phyloP scores from a whole-genome alignment of 2,888 invertebrate genomes.

The Hermodice carunculata region DNA sequence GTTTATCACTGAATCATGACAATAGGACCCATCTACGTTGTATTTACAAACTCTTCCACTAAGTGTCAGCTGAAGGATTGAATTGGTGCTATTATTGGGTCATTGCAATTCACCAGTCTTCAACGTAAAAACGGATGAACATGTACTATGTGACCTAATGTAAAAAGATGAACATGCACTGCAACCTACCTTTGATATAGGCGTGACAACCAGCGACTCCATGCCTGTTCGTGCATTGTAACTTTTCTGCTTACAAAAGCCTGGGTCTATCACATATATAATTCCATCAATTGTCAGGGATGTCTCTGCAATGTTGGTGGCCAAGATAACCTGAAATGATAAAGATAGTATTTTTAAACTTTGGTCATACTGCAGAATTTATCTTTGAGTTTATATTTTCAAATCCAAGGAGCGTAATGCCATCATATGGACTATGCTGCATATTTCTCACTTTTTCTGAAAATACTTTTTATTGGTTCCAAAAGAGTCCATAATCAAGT shows the following conservation, averaged over 20 bases:
- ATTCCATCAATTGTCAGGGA: slow-evolving; percentile 99
- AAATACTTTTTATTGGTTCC: too few species aligned
- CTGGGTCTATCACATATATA: slow-evolving; percentile 99
- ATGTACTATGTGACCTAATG: neutral
- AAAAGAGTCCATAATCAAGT: too few species aligned
- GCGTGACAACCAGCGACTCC: slow-evolving; percentile 98
- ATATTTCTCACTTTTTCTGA: too few species aligned
- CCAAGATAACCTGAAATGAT: slow-evolving; percentile 83
- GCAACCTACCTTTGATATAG: slow-evolving; percentile 97
- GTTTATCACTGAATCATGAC: too few species aligned
- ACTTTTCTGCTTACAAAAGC: slow-evolving; percentile 98
- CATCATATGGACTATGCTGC: neutral
- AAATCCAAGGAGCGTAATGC: neutral
- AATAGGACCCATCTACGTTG: too few species aligned
- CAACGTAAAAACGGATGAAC: neutral
- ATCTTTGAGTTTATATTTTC: too few species aligned
- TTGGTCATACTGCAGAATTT: slow-evolving; percentile 7
- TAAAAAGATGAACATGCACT: too few species aligned
- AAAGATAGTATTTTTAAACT: neutral
- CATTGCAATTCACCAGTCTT: neutral
- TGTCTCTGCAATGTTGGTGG: slow-evolving; percentile 99
- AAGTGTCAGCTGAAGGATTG: neutral
- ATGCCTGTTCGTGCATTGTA: slow-evolving; percentile 97
- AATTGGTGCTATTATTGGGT: too few species aligned
- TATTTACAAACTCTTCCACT: too few species aligned